phyloP scores from a whole-genome alignment of 2,797 vertebrate genomes.

The Xerus rutilus region DNA sequence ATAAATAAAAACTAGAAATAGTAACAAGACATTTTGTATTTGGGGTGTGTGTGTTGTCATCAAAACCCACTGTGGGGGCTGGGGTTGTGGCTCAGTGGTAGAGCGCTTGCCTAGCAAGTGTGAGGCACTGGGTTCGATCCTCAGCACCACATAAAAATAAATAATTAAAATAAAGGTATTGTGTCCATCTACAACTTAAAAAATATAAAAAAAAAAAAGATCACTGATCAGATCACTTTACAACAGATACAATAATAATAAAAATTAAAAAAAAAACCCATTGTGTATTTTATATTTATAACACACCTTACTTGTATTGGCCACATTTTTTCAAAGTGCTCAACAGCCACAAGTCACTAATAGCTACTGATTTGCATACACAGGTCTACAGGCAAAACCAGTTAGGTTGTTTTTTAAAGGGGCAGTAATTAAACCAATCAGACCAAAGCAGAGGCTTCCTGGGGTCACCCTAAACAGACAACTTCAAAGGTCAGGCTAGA shows the following conservation, averaged over 20 bases:
- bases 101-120: too few relatives aligned
- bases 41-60: background rate
- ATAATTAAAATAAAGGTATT: too few relatives aligned
- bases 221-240: background rate
- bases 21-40: background rate
- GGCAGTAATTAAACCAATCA: background rate
- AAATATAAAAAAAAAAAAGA: too few relatives aligned
- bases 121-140: too few relatives aligned
- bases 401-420: background rate
- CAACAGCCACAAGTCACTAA: accelerated
- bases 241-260: background rate
- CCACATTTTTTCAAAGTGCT: background rate
- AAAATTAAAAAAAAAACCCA: too few relatives aligned
- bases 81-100: too few relatives aligned
- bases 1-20: background rate
- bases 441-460: background rate
- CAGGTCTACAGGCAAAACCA: background rate
- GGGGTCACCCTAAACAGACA: background rate
- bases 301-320: background rate
- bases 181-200: too few relatives aligned
- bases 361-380: background rate
- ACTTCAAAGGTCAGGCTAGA: background rate
- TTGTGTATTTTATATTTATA: background rate
- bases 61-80: too few relatives aligned
- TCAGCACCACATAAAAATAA: too few relatives aligned